Percentiles rank a stretch among this genome's conserved stretches.
These are phyloP conservation scores for Frankliniella intonsa DNA, from an alignment of 2,888 invertebrate species.

Conservation along the genomic window DNA sequence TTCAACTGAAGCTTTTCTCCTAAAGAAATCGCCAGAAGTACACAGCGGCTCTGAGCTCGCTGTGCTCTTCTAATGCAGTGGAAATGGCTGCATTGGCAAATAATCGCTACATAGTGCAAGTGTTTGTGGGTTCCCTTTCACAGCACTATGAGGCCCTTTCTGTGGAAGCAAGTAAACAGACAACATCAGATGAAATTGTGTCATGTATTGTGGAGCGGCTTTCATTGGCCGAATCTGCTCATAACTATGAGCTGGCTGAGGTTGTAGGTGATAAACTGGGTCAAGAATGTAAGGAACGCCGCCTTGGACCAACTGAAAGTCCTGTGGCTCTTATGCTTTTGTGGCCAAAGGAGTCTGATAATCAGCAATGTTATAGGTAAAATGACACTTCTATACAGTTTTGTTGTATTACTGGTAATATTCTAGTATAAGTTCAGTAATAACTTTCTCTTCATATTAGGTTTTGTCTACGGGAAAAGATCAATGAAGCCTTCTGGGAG, in stretches of 20 bases:
- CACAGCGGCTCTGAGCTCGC: conserved; percentile 10
- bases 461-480: conserved; percentile 84
- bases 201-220: conserved; percentile 77
- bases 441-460: conserved; percentile 47
- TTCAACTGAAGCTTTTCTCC: not conserved
- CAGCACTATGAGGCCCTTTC: conserved; percentile 84
- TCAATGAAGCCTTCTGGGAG: conserved; percentile 78
- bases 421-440: not conserved
- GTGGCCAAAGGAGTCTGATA: conserved; percentile 64
- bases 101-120: conserved; percentile 55
- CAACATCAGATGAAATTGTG: conserved; percentile 87
- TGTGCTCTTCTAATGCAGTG: conserved; percentile 5
- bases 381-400: conserved; percentile 28
- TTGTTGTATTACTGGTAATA: not conserved
- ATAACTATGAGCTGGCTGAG: conserved; percentile 78
- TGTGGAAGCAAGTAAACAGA: conserved; percentile 87
- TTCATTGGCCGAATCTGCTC: conserved; percentile 52
- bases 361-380: conserved; percentile 50
- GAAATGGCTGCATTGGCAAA: conserved; percentile 34
- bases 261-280: conserved; percentile 82
- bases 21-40: not conserved
- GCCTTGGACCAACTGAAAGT: conserved; percentile 74
- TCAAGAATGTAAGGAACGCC: conserved; percentile 86
- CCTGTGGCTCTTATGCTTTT: conserved; percentile 78
- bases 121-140: conserved; percentile 83